Conservation (phyloP, 2,888 invertebrate genomes). For the Morpho achilles region DNA sequence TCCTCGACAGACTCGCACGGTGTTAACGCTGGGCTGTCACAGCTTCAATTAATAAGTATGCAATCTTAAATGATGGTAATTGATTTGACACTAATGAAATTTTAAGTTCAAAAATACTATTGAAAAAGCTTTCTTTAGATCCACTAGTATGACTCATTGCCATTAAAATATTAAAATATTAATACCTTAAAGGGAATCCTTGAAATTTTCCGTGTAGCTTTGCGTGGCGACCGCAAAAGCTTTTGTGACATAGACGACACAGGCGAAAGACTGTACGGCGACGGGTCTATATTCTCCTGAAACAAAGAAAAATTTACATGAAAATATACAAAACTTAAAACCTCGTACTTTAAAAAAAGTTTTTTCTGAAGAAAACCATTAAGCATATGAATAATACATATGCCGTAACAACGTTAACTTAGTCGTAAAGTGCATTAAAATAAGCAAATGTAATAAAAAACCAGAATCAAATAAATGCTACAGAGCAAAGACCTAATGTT, state of each 20-base stretch:
- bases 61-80: too few relatives aligned
- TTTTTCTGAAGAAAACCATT: conserved; percentile 7
- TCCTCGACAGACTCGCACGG: too few relatives aligned
- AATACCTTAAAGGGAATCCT: conserved; percentile 95
- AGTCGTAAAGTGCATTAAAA: conserved; percentile 21
- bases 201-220: conserved; percentile 98
- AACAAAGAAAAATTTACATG: conserved; percentile 42
- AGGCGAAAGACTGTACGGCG: conserved; percentile 96
- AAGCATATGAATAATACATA: conserved; percentile 8
- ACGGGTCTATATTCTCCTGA: conserved; percentile 88
- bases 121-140: too few relatives aligned
- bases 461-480: conserved; percentile 19
- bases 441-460: conserved; percentile 21
- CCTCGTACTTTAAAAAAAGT: not conserved
- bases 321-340: conserved; percentile 10
- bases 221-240: conserved; percentile 94
- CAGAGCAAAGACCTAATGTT: conserved; percentile 21
- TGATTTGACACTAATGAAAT: too few relatives aligned
- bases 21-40: too few relatives aligned
- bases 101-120: too few relatives aligned
- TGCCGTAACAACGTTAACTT: conserved; percentile 14
- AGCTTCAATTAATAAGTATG: too few relatives aligned
- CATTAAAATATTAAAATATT: too few relatives aligned
- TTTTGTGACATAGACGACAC: conserved; percentile 97
- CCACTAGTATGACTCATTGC: too few relatives aligned